Evolutionary conservation across 2,888 invertebrate genomes (phyloP), one percentile per base, ranked within the genome.

Genomic region (Thera obeliscata): DNA sequence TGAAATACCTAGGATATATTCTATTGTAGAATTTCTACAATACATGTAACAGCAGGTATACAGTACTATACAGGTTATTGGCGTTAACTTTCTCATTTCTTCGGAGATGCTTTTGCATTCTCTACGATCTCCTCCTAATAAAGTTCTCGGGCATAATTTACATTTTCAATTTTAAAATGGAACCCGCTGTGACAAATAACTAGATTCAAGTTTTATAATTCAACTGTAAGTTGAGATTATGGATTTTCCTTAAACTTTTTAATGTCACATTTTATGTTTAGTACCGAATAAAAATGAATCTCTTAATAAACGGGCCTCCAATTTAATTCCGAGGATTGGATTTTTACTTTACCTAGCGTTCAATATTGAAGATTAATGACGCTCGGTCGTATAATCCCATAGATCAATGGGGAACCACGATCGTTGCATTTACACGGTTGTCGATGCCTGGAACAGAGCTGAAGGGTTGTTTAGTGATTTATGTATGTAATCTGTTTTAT

Each of bases 381-480:
- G 4, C 35, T 56, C 43, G 43, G 43, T 46, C 38, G 38, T 60
- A 22, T 72, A 68, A 75, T 72, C 64, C 61, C 43, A 52, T 68
- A 59, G 56, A 70, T 74, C 62, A 70, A 70, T 73, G 72, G 56
- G 57, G 56, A 64, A 67, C 61, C 77, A 75, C 74, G 74, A 38
- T 60, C 50, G 50, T 55, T 49, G 54, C 61, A 66, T 64, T 68
- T 69, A 70, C 71, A 59, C 33, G 49, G 62, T 56, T 71, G 66
- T 62, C 67, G 64, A 67, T 56, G 49, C 38, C 41, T 55, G n/a
- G 3, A 54, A 63, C 60, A 54, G 61, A 43, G 12, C 52, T 49
- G 61, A 43, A 56, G 64, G 57, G 61, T 41, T 64, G 64, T 59
- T 61, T 64, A 48, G 36, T 65, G 64, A 67, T 69, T 66, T 12